Percentiles rank a stretch among this genome's conserved stretches.
phyloP scores from a whole-genome alignment of 2,797 vertebrate genomes.

The Eulemur mongoz region DNA sequence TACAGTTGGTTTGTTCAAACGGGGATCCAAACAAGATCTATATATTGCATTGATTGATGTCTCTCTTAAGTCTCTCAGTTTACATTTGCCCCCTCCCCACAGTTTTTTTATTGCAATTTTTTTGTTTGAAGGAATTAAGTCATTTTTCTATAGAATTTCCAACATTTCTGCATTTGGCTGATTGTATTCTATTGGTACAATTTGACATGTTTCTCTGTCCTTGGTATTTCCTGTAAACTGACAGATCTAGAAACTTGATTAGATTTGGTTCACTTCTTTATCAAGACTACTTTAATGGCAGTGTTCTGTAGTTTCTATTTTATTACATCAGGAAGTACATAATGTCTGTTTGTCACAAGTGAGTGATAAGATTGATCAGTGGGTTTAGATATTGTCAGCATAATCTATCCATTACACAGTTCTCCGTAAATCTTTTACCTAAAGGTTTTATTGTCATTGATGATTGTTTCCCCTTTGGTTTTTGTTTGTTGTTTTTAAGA shows the following conservation, averaged over 20 bases:
- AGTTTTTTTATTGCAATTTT: background rate
- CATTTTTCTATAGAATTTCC: background rate
- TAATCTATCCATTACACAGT: background rate
- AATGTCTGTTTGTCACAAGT: background rate
- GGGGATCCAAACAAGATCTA: background rate
- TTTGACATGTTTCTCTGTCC: background rate
- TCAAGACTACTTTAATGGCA: background rate
- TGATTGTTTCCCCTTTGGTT: background rate
- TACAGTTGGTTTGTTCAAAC: background rate
- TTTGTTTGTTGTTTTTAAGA: too few species aligned
- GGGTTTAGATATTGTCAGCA: background rate
- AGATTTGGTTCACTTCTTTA: background rate
- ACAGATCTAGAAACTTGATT: background rate
- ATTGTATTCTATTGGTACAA: background rate
- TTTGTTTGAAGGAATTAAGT: background rate
- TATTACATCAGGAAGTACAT: background rate
- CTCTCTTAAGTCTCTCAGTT: background rate
- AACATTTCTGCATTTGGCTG: background rate
- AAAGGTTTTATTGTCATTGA: background rate
- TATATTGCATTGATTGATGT: background rate
- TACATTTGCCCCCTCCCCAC: background rate
- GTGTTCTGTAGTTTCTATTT: background rate
- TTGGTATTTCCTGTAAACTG: background rate
- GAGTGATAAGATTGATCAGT: background rate
- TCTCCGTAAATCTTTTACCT: background rate